A percentile compares a stretch with the other conserved stretches of the same genome.
These are phyloP conservation scores for Ellobium chinense DNA, from an alignment of 2,888 invertebrate genomes.

Conservation along the genomic window DNA sequence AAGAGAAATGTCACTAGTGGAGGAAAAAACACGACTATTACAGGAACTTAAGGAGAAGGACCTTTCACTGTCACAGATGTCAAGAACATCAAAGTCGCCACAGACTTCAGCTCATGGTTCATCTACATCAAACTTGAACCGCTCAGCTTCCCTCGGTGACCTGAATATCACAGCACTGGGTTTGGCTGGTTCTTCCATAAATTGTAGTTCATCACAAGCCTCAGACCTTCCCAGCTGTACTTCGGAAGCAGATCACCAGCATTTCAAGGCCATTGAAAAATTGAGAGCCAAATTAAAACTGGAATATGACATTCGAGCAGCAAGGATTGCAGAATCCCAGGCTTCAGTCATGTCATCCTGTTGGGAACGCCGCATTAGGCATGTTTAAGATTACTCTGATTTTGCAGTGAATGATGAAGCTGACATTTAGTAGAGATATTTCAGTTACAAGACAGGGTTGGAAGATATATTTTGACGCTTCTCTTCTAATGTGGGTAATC, in stretches of 20 bases:
- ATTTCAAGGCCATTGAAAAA: slow-evolving; percentile 62
- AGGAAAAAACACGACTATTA: slow-evolving; percentile 65
- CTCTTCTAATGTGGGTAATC: no score
- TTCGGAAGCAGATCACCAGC: slow-evolving; percentile 34
- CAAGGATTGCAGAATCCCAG: slow-evolving; percentile 53
- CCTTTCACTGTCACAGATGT: background rate
- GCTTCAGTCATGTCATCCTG: slow-evolving; percentile 42
- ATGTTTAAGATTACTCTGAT: background rate
- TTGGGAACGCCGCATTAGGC: slow-evolving; percentile 20
- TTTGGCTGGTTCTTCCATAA: background rate
- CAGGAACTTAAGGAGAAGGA: slow-evolving; percentile 54
- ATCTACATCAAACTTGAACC: background rate
- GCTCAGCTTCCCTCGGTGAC: slow-evolving; percentile 1
- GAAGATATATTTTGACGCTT: no score
- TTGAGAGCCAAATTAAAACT: slow-evolving; percentile 62
- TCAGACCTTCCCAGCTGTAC: background rate
- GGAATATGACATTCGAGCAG: slow-evolving; percentile 56
- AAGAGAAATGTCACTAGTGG: slow-evolving; percentile 63
- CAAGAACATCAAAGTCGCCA: background rate
- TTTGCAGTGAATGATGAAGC: no score
- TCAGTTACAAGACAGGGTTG: no score
- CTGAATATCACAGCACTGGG: slow-evolving; percentile 13
- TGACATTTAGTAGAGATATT: no score
- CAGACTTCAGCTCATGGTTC: background rate
- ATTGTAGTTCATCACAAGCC: background rate